These are phyloP conservation scores for Crotalus viridis DNA, from an alignment of 2,113 vertebrate genomes.

Conservation along the genomic window DNA sequence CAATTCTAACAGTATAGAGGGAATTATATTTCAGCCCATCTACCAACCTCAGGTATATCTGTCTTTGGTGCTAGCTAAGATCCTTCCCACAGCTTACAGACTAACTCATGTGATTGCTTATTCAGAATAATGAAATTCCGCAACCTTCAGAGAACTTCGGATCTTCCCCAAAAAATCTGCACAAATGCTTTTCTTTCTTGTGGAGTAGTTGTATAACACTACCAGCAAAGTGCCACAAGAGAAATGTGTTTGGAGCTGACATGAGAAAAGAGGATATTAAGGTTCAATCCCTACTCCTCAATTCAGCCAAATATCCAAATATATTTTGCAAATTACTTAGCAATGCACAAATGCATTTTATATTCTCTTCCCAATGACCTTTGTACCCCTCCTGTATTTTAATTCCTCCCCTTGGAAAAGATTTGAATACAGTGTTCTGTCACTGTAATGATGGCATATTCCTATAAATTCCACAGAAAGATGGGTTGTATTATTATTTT, in stretches of 20 bases:
- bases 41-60: background rate
- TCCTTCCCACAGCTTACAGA: background rate
- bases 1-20: background rate
- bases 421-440: background rate
- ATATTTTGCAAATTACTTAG: background rate
- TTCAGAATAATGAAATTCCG: background rate
- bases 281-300: background rate
- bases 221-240: background rate
- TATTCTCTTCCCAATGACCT: background rate
- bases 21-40: background rate
- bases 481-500: background rate
- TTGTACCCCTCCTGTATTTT: background rate
- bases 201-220: background rate
- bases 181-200: background rate
- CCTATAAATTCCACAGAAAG: background rate
- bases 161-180: background rate
- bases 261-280: background rate
- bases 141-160: background rate
- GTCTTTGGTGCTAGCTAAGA: background rate
- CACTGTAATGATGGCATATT: background rate
- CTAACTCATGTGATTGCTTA: background rate
- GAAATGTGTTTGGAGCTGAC: too few relatives aligned
- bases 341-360: background rate
- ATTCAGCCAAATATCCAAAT: background rate
- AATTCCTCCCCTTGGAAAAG: background rate